Percentiles rank a stretch among this genome's conserved stretches.
Evolutionary conservation across 2,113 vertebrate species (phyloP).

Genomic region (Jacana jacana): DNA sequence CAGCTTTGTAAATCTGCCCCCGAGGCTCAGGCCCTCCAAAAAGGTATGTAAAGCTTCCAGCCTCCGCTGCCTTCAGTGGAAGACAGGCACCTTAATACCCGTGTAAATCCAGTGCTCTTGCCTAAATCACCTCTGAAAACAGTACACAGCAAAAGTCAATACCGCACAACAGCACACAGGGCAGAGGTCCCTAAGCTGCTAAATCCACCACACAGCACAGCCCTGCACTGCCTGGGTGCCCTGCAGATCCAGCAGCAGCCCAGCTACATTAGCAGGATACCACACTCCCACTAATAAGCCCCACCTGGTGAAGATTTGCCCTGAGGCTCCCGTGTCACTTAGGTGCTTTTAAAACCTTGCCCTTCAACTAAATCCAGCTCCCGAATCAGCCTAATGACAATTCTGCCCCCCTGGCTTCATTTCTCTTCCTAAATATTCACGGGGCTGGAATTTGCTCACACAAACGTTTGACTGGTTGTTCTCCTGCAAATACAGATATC

Average conservation of each 20-base stretch:
- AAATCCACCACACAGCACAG: neutral
- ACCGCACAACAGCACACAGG: neutral
- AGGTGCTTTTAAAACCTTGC: conserved; percentile 42
- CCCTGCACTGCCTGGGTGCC: neutral
- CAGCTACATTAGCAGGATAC: neutral
- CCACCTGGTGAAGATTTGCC: conserved; percentile 32
- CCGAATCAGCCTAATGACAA: conserved; percentile 18
- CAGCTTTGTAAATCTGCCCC: conserved; percentile 37
- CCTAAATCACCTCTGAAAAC: conserved; percentile 52
- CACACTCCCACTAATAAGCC: neutral
- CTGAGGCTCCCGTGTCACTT: conserved; percentile 29
- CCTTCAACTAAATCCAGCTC: conserved; percentile 45
- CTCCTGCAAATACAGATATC: neutral
- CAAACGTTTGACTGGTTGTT: neutral
- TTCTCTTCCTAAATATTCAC: neutral
- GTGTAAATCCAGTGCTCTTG: conserved; percentile 47
- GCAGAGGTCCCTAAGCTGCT: conserved; percentile 62
- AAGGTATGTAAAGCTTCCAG: conserved; percentile 40
- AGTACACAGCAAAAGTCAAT: conserved; percentile 27
- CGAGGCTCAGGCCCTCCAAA: conserved; percentile 43
- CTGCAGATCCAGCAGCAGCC: neutral
- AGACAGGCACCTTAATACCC: conserved; percentile 36
- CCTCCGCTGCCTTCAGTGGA: neutral
- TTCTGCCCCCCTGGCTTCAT: conserved; percentile 15
- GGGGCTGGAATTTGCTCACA: neutral